Conservation (phyloP, 2,797 vertebrate genomes). For the Labroides dimidiatus region DNA sequence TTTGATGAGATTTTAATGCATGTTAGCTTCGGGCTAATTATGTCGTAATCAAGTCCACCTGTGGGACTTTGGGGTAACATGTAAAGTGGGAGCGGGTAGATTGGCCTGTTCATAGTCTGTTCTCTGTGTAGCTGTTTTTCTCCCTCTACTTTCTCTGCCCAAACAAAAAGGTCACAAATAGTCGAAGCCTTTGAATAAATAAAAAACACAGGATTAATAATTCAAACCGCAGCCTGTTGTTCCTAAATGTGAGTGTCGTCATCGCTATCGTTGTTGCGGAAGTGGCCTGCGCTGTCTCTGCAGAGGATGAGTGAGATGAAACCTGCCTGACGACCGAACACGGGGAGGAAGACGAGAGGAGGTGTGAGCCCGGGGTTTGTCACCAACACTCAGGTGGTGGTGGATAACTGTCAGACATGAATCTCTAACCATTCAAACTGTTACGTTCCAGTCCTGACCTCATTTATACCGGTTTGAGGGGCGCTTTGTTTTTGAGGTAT, state of each 20-base stretch:
- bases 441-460: background rate
- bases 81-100: no score
- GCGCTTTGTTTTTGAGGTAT: constrained; percentile 45
- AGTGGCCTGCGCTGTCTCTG: constrained; percentile 48
- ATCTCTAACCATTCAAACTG: background rate
- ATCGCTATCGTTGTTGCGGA: constrained; percentile 62
- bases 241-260: constrained; percentile 55
- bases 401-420: constrained; percentile 27
- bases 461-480: background rate
- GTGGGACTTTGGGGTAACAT: no score
- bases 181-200: constrained; percentile 20
- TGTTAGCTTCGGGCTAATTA: no score
- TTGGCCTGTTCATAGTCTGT: no score
- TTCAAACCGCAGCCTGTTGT: constrained; percentile 45
- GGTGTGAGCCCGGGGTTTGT: constrained; percentile 4
- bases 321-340: constrained; percentile 27
- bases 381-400: constrained; percentile 11
- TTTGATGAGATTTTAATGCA: no score
- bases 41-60: no score
- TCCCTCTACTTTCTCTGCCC: no score
- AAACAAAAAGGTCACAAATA: background rate
- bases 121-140: background rate
- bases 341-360: background rate
- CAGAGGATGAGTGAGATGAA: constrained; percentile 38
- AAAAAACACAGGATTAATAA: constrained; percentile 25